phyloP scores from a whole-genome alignment of 2,888 invertebrate genomes.

The Macrophya annulata region DNA sequence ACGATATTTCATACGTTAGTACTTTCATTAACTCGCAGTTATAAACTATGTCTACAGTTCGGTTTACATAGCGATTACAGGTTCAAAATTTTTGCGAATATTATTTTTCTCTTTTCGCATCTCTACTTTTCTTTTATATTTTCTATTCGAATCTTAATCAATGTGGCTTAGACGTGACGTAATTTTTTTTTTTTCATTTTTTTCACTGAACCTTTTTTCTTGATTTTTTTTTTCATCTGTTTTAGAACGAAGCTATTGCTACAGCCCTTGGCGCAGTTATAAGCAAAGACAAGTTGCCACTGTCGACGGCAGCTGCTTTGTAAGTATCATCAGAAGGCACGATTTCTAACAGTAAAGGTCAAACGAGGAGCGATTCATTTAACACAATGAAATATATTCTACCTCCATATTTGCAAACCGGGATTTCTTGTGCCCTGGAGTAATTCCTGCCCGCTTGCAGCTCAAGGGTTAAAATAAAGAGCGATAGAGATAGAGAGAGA shows the following conservation, averaged over 20 bases:
- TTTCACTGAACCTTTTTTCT: not conserved
- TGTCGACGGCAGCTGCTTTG: conserved; percentile 70
- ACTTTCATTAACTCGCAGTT: not conserved
- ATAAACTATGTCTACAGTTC: conserved; percentile 36
- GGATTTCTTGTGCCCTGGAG: not conserved
- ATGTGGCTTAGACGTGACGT: conserved; percentile 15
- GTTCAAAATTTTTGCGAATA: conserved; percentile 56
- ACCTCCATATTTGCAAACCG: conserved; percentile 49
- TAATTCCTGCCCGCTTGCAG: not conserved
- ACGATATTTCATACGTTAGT: conserved; percentile 27
- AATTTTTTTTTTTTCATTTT: not conserved
- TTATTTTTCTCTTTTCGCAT: not conserved
- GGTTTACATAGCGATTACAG: not conserved
- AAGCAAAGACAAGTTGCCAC: conserved; percentile 69
- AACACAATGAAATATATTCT: conserved; percentile 56
- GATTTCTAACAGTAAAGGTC: conserved; percentile 23
- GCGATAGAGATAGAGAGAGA: no score
- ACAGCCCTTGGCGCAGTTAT: conserved; percentile 73
- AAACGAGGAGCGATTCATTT: conserved; percentile 32
- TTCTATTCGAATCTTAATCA: conserved; percentile 34
- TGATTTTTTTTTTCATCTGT: not conserved
- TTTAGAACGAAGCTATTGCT: conserved; percentile 75
- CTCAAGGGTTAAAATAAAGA: no score
- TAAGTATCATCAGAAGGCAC: conserved; percentile 69
- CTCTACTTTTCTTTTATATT: not conserved